Evolutionary conservation across 2,797 vertebrate species (phyloP), one percentile per base, ranked within the genome.

Genomic region (Stomatorhinus walkeri): DNA sequence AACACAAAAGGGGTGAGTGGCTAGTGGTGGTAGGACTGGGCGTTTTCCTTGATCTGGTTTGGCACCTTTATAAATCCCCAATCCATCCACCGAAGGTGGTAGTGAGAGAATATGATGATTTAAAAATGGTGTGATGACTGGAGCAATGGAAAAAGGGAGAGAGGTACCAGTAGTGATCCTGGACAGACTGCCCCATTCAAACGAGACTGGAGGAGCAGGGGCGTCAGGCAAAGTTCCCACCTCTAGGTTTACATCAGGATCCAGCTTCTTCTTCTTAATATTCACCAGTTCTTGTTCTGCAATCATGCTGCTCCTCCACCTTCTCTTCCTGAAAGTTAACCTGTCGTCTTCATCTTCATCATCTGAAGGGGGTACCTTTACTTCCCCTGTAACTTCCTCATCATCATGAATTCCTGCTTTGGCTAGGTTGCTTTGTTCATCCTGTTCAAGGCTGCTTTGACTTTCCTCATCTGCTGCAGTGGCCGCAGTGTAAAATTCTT

Each of bases 381-480:
- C 95, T 88, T 95, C 95, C 52, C 91, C 90, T 1, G 91, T 90
- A 43, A 92, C 93, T 85, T 92, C 95, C 36, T 96, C 94, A 0
- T 88, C 59, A 14, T 90, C 92, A n/a, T 59, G 88, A 61, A 95
- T 94, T 19, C 90, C 90, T 88, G 93, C 91, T 95, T 95, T 96
- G 87, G 85, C 85, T 1, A 95, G 95, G 90, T 94, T 96, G 86
- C 92, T 91, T n/a, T 92, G 91, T 87, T 92, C 90, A 28, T 94
- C 94, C 86, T 89, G 93, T 56, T 94, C 19, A 16, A 93, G 94
- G 48, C 92, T 94, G 86, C 90, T 95, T 90, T 94, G 95, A 93
- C 94, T 96, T 88, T 96, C 96, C 88, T 96, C 96, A 88, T 96
- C 96, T 2, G 95, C 95, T 88, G 96, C 94, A 22, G 96, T 94